Conservation (phyloP, 1,140 invertebrate species). For the Drosophila sulfurigaster region DNA sequence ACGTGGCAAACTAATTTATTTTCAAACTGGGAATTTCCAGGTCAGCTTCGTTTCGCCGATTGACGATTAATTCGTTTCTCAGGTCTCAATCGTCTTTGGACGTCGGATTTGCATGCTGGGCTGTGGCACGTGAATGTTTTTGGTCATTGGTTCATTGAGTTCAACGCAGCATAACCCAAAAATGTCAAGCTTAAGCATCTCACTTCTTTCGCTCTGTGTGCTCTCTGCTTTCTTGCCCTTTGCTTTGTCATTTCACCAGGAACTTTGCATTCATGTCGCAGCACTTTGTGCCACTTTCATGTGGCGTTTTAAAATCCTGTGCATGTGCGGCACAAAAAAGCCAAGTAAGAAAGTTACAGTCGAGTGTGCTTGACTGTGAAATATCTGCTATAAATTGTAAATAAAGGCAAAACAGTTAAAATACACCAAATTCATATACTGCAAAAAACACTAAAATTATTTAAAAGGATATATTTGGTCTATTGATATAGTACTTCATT, state of each 20-base stretch:
- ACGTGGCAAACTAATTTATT: conserved; percentile 81
- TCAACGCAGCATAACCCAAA: conserved; percentile 79
- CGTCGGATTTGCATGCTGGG: conserved; percentile 56
- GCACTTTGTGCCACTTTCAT: conserved; percentile 62
- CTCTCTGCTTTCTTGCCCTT: conserved; percentile 45
- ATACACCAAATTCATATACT: no score
- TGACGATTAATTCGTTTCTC: conserved; percentile 75
- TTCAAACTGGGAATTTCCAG: conserved; percentile 73
- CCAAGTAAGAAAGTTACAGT: no score
- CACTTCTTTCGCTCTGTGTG: conserved; percentile 16
- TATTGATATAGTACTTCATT: no score
- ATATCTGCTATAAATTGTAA: no score
- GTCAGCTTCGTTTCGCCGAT: conserved; percentile 45
- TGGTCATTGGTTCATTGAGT: conserved; percentile 48
- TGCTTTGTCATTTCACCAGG: conserved; percentile 64
- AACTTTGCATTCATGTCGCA: conserved; percentile 78
- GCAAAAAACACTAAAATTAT: no score
- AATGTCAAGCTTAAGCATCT: conserved; percentile 74
- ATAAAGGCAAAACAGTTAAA: no score
- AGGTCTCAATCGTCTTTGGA: conserved; percentile 57
- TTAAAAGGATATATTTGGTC: no score
- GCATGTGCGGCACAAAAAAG: conserved; percentile 56
- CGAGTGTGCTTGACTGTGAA: no score
- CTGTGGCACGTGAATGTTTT: conserved; percentile 53
- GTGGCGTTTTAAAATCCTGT: conserved; percentile 80